Conservation (phyloP, 2,797 vertebrate genomes). For the Sebastes trivittatus region DNA sequence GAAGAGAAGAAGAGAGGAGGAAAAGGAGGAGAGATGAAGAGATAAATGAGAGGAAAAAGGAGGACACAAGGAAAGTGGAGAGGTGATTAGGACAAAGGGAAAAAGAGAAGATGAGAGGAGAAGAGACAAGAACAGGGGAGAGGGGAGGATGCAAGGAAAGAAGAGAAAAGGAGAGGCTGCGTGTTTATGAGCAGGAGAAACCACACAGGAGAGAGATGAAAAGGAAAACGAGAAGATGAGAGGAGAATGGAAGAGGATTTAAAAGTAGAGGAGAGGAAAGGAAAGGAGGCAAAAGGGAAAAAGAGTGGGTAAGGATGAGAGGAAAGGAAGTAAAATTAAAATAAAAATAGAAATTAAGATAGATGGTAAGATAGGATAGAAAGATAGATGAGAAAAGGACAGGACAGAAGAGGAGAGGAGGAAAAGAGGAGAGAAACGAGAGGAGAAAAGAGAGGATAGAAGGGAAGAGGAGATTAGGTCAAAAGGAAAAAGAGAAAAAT, state of each 20-base stretch:
- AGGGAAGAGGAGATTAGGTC: too few species aligned
- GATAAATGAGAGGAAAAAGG: background rate
- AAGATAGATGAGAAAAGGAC: too few species aligned
- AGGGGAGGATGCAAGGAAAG: too few species aligned
- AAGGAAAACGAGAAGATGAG: background rate
- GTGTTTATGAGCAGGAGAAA: background rate
- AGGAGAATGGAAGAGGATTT: background rate
- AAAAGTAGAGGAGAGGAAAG: background rate
- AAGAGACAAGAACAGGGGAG: background rate
- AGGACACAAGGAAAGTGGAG: too few species aligned
- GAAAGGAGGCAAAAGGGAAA: too few species aligned
- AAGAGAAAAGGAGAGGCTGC: background rate
- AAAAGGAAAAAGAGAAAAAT: background rate
- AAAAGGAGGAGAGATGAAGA: background rate
- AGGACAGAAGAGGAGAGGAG: background rate
- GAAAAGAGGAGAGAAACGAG: background rate
- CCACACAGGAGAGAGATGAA: background rate
- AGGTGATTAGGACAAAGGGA: too few species aligned
- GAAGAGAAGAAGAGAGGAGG: background rate
- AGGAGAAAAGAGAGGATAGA: too few species aligned
- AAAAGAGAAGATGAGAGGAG: background rate
- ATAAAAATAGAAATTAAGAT: too few species aligned
- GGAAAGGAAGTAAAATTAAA: too few species aligned
- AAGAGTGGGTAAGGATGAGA: too few species aligned
- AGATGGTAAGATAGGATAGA: too few species aligned